A percentile compares a stretch with the other conserved stretches of the same genome.
These are phyloP conservation scores for Trogon surrucura DNA, from an alignment of 2,113 vertebrate species.

Conservation along the genomic window DNA sequence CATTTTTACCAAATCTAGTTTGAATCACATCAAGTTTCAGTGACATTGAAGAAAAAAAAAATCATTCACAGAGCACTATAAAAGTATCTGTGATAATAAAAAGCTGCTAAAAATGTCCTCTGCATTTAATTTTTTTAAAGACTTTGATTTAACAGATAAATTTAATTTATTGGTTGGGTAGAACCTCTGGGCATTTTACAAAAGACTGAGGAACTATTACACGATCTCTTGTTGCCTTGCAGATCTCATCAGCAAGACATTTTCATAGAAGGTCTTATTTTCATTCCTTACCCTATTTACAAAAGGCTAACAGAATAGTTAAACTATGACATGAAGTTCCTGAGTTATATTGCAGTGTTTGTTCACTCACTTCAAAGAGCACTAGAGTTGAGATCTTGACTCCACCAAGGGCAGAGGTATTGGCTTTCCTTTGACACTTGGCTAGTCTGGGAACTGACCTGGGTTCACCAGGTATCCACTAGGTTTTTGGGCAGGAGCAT, in stretches of 20 bases:
- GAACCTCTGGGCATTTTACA: constrained; percentile 29
- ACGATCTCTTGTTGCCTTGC: neutral
- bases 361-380: neutral
- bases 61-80: neutral
- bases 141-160: constrained; percentile 53
- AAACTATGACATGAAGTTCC: neutral
- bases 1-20: neutral
- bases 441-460: neutral
- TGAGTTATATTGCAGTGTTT: neutral
- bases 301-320: neutral
- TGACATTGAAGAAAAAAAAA: constrained; percentile 17
- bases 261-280: neutral
- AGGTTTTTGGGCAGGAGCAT: neutral
- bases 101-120: constrained; percentile 52
- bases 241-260: constrained; percentile 20
- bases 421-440: neutral
- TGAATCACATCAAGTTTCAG: constrained; percentile 14
- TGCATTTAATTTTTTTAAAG: constrained; percentile 40
- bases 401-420: neutral
- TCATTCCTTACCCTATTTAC: neutral
- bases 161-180: constrained; percentile 34
- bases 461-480: neutral
- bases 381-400: neutral
- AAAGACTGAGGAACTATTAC: constrained; percentile 9
- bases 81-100: constrained; percentile 48